Conservation (phyloP, 1,140 invertebrate species). For the Solenopsis fugax region DNA sequence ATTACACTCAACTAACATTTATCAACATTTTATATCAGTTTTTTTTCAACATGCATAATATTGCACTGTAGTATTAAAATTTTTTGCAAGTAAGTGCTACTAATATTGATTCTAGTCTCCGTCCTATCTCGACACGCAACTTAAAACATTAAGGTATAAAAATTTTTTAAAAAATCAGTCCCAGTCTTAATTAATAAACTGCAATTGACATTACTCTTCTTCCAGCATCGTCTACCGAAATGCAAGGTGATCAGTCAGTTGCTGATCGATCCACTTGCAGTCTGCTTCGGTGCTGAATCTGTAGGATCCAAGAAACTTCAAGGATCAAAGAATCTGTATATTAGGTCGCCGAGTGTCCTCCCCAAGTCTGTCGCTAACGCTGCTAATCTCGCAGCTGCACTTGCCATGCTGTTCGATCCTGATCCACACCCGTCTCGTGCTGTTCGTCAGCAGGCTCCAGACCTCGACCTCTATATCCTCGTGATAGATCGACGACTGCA, state of each 20-base stretch:
- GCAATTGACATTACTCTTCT: conserved; percentile 21
- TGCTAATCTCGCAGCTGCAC: conserved; percentile 71
- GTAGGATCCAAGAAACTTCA: background rate
- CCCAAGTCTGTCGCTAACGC: conserved; percentile 35
- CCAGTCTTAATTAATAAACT: background rate
- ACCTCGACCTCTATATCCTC: conserved; percentile 76
- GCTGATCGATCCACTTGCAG: background rate
- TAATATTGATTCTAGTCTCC: background rate
- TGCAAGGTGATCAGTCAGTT: background rate
- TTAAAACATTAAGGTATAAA: background rate
- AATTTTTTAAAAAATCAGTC: conserved; percentile 6
- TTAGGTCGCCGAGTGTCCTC: conserved; percentile 4
- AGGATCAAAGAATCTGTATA: conserved; percentile 48
- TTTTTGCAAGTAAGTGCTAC: background rate
- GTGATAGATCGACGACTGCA: conserved; percentile 64
- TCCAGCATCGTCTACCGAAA: conserved; percentile 11
- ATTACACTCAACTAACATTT: conserved; percentile 9
- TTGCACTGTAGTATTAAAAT: background rate
- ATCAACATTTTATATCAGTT: background rate
- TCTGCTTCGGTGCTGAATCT: background rate
- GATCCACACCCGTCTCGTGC: conserved; percentile 69
- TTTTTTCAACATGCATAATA: background rate
- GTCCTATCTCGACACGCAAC: background rate
- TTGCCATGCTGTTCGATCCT: conserved; percentile 76
- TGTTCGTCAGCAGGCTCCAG: conserved; percentile 65